Evolutionary conservation across 2,113 vertebrate species (phyloP), one percentile per base, ranked within the genome.

Genomic region (Serinus canaria): DNA sequence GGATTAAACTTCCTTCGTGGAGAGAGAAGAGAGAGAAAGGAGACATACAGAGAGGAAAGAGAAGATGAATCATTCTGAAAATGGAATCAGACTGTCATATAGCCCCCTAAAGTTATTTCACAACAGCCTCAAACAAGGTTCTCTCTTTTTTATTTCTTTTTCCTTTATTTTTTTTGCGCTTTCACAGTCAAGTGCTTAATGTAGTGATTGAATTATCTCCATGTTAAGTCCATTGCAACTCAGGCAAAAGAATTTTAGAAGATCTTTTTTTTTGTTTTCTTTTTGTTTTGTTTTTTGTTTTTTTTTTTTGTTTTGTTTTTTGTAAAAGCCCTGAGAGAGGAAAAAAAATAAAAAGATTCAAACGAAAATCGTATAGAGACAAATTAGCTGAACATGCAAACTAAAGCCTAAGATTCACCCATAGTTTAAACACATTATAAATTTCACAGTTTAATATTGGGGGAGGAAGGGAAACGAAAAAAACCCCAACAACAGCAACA

Each of bases 321-420:
- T 98, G 98, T 98, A 98, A 98, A 98, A 98, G 99, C 99, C 99
- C 99, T 99, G 99, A 99, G 99, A 98, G 98, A 98, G 97, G 98
- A 98, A 98, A 98, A 93, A 97, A 96, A 97, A 97, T 80, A 92
- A 97, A 98, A 96, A 96, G 95, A 97, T 98, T 96, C 97, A 98
- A 97, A 97, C 96, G 79, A 84, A 97, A 97, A 97, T 95, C 75
- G 46, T 91, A 97, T 98, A 98, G 98, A 97, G 98, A 98, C 97
- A 97, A 98, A 98, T 98, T 98, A 98, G 98, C 98, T 98, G 98
- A 98, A 99, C 99, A 99, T 99, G 99, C 99, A 99, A 98, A 98
- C 98, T 98, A 98, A 96, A 98, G 95, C 94, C 99, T 99, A 99
- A 97, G 98, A 99, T 98, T 99, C 99, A 99, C 99, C 98, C 98